Evolutionary conservation across 2,113 vertebrate genomes (phyloP).

Genomic region (Eclectus roratus): DNA sequence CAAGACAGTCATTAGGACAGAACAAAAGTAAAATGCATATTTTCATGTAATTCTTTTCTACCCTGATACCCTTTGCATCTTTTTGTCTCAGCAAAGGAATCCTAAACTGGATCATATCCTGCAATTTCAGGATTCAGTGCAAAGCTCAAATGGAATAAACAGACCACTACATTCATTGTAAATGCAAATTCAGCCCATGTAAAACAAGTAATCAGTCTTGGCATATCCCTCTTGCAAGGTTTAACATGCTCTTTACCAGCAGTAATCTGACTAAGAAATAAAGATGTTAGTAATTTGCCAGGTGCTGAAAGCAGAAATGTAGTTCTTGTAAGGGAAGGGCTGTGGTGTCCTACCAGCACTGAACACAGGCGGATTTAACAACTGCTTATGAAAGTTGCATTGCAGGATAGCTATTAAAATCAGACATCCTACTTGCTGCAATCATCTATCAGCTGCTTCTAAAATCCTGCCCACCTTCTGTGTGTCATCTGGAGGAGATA

Average conservation of each 20-base stretch:
- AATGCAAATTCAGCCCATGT: background rate
- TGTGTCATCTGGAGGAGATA: conserved; percentile 27
- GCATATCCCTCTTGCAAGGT: background rate
- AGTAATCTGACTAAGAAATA: background rate
- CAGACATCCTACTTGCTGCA: conserved; percentile 25
- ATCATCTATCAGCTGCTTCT: conserved; percentile 18
- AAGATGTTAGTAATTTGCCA: background rate
- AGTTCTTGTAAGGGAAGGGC: background rate
- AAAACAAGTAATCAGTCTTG: background rate
- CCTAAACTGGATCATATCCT: background rate
- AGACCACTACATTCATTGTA: background rate
- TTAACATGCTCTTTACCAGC: background rate
- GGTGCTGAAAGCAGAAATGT: background rate
- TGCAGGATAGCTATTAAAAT: conserved; percentile 11
- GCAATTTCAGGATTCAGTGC: background rate
- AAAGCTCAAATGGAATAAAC: background rate
- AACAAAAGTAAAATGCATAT: background rate
- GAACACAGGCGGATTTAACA: background rate
- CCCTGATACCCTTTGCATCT: background rate
- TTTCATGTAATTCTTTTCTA: background rate
- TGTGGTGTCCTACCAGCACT: background rate
- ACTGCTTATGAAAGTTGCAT: background rate
- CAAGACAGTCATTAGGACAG: background rate
- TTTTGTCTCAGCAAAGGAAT: background rate
- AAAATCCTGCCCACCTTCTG: conserved; percentile 35